Percentiles rank a stretch among this genome's conserved stretches.
These are phyloP conservation scores for Pseudorhiza aurosa DNA, from an alignment of 30 jellyfish, hydroid and myxozoan species.

Conservation along the genomic window DNA sequence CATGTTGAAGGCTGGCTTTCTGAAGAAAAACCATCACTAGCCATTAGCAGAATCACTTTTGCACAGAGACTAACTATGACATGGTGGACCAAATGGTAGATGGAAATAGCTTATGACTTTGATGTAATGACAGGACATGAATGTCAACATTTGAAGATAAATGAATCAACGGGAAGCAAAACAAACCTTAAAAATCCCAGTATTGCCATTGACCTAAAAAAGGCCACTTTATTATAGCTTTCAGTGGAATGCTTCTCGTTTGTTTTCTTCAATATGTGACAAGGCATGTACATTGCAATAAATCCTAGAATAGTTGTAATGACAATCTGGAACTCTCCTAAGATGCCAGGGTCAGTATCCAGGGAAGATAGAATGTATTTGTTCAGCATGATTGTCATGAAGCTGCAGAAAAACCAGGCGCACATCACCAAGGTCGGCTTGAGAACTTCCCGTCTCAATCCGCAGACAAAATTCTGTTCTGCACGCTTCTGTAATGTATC, in stretches of 20 bases:
- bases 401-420: slow-evolving; percentile 93
- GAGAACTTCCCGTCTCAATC: slow-evolving; percentile 26
- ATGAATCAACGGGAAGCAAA: neutral
- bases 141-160: no score
- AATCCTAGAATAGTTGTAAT: slow-evolving; percentile 92
- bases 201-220: slow-evolving; percentile 77
- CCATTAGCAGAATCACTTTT: no score
- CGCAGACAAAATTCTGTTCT: neutral
- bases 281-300: slow-evolving; percentile 92
- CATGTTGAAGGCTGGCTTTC: no score
- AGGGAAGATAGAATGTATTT: slow-evolving; percentile 80
- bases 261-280: slow-evolving; percentile 12
- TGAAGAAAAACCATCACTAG: no score
- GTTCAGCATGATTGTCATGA: slow-evolving; percentile 83
- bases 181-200: slow-evolving; percentile 95
- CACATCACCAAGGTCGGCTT: slow-evolving; percentile 77
- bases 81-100: no score
- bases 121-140: no score
- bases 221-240: slow-evolving; percentile 26
- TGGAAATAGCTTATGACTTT: no score
- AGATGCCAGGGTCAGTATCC: slow-evolving; percentile 91
- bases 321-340: slow-evolving; percentile 91
- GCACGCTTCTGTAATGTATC: neutral
- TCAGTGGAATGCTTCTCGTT: slow-evolving; percentile 21
- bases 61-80: no score